Evolutionary conservation across 1,140 invertebrate genomes (phyloP), one percentile per base, ranked within the genome.

Genomic region (Saxidomus purpurata): DNA sequence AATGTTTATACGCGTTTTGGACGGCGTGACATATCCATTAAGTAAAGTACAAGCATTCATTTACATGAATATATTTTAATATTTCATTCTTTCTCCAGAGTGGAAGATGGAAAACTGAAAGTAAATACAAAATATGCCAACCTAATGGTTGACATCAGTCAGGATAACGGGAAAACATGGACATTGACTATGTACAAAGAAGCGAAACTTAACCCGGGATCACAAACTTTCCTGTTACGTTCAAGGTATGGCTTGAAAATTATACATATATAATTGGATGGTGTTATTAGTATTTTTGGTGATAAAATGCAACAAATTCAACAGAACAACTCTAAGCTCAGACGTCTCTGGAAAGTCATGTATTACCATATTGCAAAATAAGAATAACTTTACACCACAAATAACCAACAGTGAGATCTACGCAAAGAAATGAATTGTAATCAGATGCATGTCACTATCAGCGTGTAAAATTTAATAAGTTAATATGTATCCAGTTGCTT

Each of bases 51-150:
- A n/a, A n/a, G n/a, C n/a, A n/a, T n/a, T n/a, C n/a, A n/a, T n/a
- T n/a, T n/a, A n/a, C n/a, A n/a, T n/a, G n/a, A n/a, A 67, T 4
- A 34, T 31, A 67, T 11, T 67, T 11, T 31, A 3, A 28, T 28
- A 34, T 67, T 67, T 67, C 31, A 36, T 71, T 22, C 4, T 47
- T 47, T 80, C 15, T 84, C 22, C n/a, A 84, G 81, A 47, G 34
- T 84, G 9, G 43, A 84, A 25, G 81, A 59, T 31, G 34, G 61
- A 25, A 15, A 3, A 1, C 61, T 84, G 59, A 71, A 69, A 36
- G 81, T 52, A 13, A 84, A 84, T 34, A 84, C 81, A 31, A 49
- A 52, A 59, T 84, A 69, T 71, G 25, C 81, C 17, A 71, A 71
- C 38, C 34, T 47, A 13, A 3, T 69, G 11, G 63, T 84, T 17